phyloP scores from a whole-genome alignment of 2,113 vertebrate species.

The Mola mola region DNA sequence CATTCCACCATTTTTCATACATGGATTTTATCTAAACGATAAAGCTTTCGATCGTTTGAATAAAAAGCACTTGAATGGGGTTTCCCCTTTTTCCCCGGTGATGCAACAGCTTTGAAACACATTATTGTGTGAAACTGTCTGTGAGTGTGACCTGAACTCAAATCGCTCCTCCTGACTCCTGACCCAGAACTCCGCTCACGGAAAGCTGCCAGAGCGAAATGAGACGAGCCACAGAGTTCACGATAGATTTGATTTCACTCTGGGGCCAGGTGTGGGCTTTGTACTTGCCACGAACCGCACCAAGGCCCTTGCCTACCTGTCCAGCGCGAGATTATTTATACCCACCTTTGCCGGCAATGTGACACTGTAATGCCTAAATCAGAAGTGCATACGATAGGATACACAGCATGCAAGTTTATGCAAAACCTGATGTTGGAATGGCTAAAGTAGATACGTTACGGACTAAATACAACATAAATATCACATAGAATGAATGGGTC shows the following conservation, averaged over 20 bases:
- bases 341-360: slow-evolving; percentile 30
- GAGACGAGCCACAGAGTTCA: slow-evolving; percentile 76
- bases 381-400: slow-evolving; percentile 23
- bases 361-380: slow-evolving; percentile 50
- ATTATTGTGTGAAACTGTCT: slow-evolving; percentile 75
- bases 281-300: slow-evolving; percentile 76
- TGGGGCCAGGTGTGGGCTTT: slow-evolving; percentile 77
- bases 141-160: slow-evolving; percentile 64
- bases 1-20: no score
- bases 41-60: not conserved
- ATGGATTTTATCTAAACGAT: not conserved
- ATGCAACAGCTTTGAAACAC: slow-evolving; percentile 75
- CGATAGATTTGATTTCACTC: slow-evolving; percentile 80
- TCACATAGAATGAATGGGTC: no score
- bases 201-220: slow-evolving; percentile 57
- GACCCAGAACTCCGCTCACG: slow-evolving; percentile 68
- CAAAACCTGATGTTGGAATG: not conserved
- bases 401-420: not conserved
- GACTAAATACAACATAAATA: no score
- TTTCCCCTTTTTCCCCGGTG: slow-evolving; percentile 22
- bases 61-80: slow-evolving; percentile 4
- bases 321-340: slow-evolving; percentile 66
- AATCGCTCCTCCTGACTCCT: slow-evolving; percentile 65
- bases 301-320: slow-evolving; percentile 45
- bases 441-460: not conserved